These are phyloP conservation scores for Scyliorhinus canicula DNA, from an alignment of 2,797 vertebrate species.

Conservation along the genomic window DNA sequence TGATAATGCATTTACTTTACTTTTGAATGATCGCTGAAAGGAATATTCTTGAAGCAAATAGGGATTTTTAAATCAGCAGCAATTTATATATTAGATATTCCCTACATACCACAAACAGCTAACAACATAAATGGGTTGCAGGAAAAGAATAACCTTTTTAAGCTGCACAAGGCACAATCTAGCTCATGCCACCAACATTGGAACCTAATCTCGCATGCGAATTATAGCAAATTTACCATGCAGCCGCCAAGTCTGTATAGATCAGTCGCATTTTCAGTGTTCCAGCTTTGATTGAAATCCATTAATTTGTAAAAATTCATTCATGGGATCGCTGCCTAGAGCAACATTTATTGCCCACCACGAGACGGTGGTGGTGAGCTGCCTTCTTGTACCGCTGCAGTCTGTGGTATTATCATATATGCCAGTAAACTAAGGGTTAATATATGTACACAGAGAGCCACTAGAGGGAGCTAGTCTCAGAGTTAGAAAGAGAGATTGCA, in stretches of 20 bases:
- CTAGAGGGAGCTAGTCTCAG: too few relatives aligned
- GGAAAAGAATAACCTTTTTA: neutral
- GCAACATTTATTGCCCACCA: too few relatives aligned
- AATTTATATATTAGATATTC: neutral
- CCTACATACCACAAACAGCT: neutral
- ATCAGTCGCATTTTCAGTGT: neutral
- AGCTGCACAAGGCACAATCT: neutral
- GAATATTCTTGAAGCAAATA: neutral
- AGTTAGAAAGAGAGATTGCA: too few relatives aligned
- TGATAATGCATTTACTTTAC: neutral
- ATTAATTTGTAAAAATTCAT: neutral
- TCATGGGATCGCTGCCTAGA: too few relatives aligned
- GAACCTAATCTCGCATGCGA: neutral
- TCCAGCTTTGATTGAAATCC: neutral
- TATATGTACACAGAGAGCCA: too few relatives aligned
- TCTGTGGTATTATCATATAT: too few relatives aligned
- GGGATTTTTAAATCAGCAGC: neutral
- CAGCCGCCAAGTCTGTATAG: neutral
- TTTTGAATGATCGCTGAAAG: neutral
- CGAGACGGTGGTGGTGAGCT: too few relatives aligned
- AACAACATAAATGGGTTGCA: neutral
- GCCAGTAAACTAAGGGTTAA: too few relatives aligned
- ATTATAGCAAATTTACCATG: neutral
- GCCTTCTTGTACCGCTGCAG: too few relatives aligned
- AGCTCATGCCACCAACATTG: neutral